Base-by-base conservation (phyloP, 2,113 vertebrate species). In the Microtus richardsoni region DNA sequence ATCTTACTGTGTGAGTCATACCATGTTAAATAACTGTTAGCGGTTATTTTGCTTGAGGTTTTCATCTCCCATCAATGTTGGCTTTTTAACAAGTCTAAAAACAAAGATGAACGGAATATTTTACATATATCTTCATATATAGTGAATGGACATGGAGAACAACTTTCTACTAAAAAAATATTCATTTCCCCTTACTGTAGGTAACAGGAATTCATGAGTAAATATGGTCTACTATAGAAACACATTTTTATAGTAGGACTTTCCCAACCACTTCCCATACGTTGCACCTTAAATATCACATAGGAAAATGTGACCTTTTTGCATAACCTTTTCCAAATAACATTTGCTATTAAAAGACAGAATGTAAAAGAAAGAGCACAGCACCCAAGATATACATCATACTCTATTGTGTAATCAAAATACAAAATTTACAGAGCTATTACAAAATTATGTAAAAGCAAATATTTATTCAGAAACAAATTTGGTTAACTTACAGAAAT, bases 371-470 rank as follows among this genome's bases (percentile, higher is more conserved):
- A 30, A 28, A 83, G 26, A 44, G 7, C 24, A 62, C 24, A 84
- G 54, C 28, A 75, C 73, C 39, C 60, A 93, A 95, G 91, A 84
- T 86, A 94, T 84, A 13, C 33, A 91, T 96, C 82, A 96, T 97
- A 52, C 49, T 95, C 44, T 28, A 60, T 0, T 89, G 62, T 92
- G 49, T 95, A 73, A 80, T 95, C 74, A 89, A 74, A 93, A 60
- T 21, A 84, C 96, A 97, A 24, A 75, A 95, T 97, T 97, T 95
- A 75, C 93, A 92, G 93, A 95, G 21, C 14, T 47, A 0, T 93
- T 93, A 93, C 79, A 94, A n/a, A 93, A 83, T 97, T 49, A 85
- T 88, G 1, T 89, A 86, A 97, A 96, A 97, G 92, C 3, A 4
- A 68, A 39, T 44, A 90, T 91, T 94, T 91, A 94, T 93, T 85